Base-by-base conservation (phyloP, 2,113 vertebrate genomes). In the Willisornis vidua region DNA sequence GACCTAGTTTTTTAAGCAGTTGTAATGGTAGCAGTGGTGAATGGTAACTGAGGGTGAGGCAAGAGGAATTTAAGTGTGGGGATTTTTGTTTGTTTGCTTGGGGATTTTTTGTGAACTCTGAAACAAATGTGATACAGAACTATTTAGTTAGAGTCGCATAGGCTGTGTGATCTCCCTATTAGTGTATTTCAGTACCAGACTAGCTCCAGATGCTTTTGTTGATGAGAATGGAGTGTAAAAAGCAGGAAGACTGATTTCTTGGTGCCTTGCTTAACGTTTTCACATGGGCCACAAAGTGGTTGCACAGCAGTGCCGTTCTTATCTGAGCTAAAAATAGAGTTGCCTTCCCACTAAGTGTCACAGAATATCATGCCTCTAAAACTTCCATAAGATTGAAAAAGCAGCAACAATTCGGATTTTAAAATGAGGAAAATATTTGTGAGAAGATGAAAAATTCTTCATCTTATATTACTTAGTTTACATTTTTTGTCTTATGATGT, bases 131-230 rank as follows among this genome's bases (percentile, higher is more conserved):
- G 31, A 11, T 80, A 19, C 54, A 88, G 52, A 92, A 28, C 43
- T 55, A 49, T 55, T 81, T 85, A n/a, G 29, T 79, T 66, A 82
- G 71, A 70, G 67, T 74, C 35, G 45, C 1, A 3, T 35, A 91
- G 31, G 70, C 55, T 8, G 6, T 58, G 51, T 54, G 65, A 87
- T 94, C n/a, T 94, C 57, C 24, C 33, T 35, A 6, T 45, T 41
- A 68, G 14, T 37, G 22, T 58, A 43, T 94, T 87, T 76, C 76
- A 92, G 66, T 82, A 70, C 59, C 62, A 95, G 93, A 95, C 87
- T 83, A 87, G 55, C 51, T 95, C 94, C 90, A 97, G 91, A 96
- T 97, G 93, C 75, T 96, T 87, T 90, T 90, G 62, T 62, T 89
- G 93, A 87, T 79, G 45, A 86, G 52, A 81, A n/a, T 82, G 43